These are phyloP conservation scores for Catharus fuscescens DNA, from an alignment of 2,113 vertebrate genomes.

Conservation along the genomic window DNA sequence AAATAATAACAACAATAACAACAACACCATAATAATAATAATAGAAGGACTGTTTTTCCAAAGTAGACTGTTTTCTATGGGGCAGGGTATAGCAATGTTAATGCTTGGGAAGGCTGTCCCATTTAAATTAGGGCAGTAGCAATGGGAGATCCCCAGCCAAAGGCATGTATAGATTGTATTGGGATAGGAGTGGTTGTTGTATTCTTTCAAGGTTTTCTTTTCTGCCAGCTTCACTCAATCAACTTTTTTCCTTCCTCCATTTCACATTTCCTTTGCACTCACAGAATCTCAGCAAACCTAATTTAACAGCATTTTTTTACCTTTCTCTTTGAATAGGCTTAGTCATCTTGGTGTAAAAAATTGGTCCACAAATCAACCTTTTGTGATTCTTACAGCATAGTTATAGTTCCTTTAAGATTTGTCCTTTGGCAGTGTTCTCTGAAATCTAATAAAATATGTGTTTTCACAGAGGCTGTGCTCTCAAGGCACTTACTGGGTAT, in stretches of 20 bases:
- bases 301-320: background rate
- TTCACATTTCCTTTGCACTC: background rate
- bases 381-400: background rate
- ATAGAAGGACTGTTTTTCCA: background rate
- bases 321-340: background rate
- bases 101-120: background rate
- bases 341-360: background rate
- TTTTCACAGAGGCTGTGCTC: background rate
- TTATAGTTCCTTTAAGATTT: background rate
- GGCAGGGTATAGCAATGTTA: background rate
- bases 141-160: background rate
- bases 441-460: rapidly evolving
- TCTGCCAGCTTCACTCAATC: background rate
- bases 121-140: background rate
- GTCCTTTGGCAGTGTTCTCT: background rate
- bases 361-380: background rate
- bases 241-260: background rate
- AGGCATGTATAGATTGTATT: rapidly evolving
- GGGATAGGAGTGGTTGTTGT: background rate
- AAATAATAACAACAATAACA: background rate
- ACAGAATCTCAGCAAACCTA: background rate
- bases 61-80: background rate
- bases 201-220: background rate
- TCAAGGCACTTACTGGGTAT: background rate
- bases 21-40: too few species aligned